These are phyloP conservation scores for Lacanobia oleracea DNA, from an alignment of 2,888 invertebrate genomes.

Conservation along the genomic window DNA sequence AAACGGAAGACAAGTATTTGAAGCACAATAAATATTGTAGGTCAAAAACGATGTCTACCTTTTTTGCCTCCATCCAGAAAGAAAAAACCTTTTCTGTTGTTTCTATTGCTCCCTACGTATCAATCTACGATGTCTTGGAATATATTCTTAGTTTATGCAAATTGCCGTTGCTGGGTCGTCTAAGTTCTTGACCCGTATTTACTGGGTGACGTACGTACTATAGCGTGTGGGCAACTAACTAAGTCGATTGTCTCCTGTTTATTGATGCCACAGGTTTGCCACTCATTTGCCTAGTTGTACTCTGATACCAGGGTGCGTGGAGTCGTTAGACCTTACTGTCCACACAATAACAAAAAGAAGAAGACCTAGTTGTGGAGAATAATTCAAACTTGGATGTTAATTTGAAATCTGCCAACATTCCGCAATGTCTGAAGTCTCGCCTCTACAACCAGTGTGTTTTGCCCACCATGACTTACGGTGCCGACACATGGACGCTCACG, in stretches of 20 bases:
- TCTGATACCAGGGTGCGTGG: no score
- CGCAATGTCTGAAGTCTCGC: no score
- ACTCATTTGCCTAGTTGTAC: conserved; percentile 4
- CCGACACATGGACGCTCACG: no score
- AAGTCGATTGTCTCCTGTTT: conserved; percentile 47
- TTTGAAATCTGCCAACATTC: no score
- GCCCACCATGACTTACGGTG: no score
- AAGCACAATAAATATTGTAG: background rate
- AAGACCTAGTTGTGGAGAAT: no score
- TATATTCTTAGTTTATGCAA: conserved; percentile 20
- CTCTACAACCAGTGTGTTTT: no score
- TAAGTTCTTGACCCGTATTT: conserved; percentile 55
- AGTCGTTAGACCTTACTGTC: no score
- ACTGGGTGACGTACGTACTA: conserved; percentile 37
- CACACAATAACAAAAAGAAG: no score
- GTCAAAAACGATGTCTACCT: background rate
- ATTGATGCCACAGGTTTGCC: background rate
- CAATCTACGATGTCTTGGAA: background rate
- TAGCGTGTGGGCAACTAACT: conserved; percentile 39
- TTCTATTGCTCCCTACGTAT: background rate
- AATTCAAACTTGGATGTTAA: no score
- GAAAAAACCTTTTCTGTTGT: background rate
- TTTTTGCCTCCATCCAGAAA: background rate
- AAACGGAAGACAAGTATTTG: background rate
- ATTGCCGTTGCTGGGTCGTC: conserved; percentile 21